Percentiles rank a stretch among this genome's conserved stretches.
Conservation (phyloP, 1,140 invertebrate genomes). For the Ostrea denselamellosa region DNA sequence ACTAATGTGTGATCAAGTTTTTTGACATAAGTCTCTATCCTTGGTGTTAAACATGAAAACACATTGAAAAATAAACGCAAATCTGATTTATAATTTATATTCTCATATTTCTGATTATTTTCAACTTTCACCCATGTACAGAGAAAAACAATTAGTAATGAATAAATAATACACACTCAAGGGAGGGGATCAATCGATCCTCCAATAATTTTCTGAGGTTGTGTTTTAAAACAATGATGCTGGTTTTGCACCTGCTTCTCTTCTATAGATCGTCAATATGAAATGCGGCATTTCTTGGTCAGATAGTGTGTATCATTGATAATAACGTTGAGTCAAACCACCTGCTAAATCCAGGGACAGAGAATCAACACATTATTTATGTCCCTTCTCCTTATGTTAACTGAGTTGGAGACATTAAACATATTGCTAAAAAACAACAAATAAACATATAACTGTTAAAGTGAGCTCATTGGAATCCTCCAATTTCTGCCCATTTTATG, state of each 20-base stretch:
- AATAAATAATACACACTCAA: constrained; percentile 4
- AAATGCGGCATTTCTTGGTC: neutral
- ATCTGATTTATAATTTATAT: neutral
- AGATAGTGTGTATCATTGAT: constrained; percentile 13
- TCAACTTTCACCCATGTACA: neutral
- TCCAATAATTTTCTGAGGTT: neutral
- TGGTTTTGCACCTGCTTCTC: neutral
- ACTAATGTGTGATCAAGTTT: no score
- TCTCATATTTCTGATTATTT: neutral
- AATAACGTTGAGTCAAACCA: neutral
- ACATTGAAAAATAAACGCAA: neutral
- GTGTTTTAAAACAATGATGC: constrained; percentile 24
- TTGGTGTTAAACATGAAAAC: neutral
- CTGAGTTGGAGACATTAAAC: neutral
- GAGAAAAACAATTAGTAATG: neutral
- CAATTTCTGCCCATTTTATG: neutral
- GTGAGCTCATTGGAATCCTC: constrained; percentile 1
- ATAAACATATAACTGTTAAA: neutral
- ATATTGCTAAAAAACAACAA: constrained; percentile 12
- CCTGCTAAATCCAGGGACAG: constrained; percentile 25
- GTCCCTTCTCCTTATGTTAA: neutral
- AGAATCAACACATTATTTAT: neutral
- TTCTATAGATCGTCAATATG: neutral
- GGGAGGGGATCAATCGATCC: neutral
- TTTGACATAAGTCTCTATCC: neutral